phyloP scores from a whole-genome alignment of 2,888 invertebrate genomes.

The Anthophora plumipes region DNA sequence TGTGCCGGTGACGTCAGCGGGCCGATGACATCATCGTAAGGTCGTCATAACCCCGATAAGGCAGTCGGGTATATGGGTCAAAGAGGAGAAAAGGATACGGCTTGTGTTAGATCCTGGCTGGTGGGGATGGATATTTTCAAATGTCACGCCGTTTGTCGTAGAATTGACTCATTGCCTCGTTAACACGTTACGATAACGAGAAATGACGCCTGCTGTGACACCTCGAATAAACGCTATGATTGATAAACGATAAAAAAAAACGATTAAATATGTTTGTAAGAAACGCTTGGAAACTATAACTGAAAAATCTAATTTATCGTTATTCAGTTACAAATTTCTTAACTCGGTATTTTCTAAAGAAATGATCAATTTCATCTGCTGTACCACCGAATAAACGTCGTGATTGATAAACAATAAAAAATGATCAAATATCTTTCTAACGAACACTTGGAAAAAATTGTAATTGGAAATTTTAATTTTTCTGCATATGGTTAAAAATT shows the following conservation, averaged over 20 bases:
- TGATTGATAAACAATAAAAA: neutral
- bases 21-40: conserved; percentile 76
- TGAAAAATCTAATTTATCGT: neutral
- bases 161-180: conserved; percentile 46
- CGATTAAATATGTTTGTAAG: neutral
- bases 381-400: neutral
- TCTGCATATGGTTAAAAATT: too few relatives aligned
- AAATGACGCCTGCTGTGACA: conserved; percentile 15
- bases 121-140: conserved; percentile 33
- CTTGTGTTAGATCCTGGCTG: conserved; percentile 1
- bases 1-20: conserved; percentile 76
- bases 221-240: neutral
- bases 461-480: neutral
- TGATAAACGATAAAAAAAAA: neutral
- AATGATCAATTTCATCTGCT: too few relatives aligned
- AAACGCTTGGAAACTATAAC: neutral
- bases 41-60: conserved; percentile 72
- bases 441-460: neutral
- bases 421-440: neutral
- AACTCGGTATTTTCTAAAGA: too few relatives aligned
- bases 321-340: too few relatives aligned
- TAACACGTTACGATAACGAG: neutral
- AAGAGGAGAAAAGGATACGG: conserved; percentile 35
- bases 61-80: conserved; percentile 48
- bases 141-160: conserved; percentile 39